Conservation (phyloP, 2,888 invertebrate species). For the Leucania comma region DNA sequence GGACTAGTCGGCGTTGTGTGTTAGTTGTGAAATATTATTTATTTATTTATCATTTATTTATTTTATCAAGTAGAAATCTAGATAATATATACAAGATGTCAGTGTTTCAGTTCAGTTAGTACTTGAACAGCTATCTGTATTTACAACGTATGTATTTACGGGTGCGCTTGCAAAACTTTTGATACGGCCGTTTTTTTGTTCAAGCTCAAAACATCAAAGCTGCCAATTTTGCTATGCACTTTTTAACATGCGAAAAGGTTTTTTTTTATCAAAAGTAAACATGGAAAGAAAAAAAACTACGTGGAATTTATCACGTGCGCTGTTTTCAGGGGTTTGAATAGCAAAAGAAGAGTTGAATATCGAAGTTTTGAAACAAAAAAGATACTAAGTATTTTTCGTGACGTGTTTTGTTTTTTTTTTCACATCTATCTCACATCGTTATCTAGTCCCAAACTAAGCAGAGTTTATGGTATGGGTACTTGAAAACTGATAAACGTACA, state of each 20-base stretch:
- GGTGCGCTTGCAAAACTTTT: conserved; percentile 18
- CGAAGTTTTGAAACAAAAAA: background rate
- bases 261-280: conserved; percentile 31
- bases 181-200: conserved; percentile 18
- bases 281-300: conserved; percentile 33
- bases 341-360: conserved; percentile 13
- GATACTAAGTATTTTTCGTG: background rate
- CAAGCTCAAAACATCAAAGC: conserved; percentile 40
- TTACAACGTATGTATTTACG: background rate
- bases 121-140: background rate
- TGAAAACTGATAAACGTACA: too few species aligned
- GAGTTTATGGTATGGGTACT: too few species aligned
- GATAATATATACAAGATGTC: too few species aligned
- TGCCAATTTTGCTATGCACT: conserved; percentile 33
- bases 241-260: conserved; percentile 29
- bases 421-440: too few species aligned
- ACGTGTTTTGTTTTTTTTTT: background rate
- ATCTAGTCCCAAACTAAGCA: too few species aligned
- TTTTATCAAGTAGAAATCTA: too few species aligned
- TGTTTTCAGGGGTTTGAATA: conserved; percentile 18
- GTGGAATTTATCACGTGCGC: background rate
- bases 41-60: too few species aligned
- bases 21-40: too few species aligned
- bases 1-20: too few species aligned
- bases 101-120: background rate